Percentiles rank a stretch among this genome's conserved stretches.
These are phyloP conservation scores for Ctenopoma kingsleyae DNA, from an alignment of 2,797 vertebrate genomes.

Conservation along the genomic window DNA sequence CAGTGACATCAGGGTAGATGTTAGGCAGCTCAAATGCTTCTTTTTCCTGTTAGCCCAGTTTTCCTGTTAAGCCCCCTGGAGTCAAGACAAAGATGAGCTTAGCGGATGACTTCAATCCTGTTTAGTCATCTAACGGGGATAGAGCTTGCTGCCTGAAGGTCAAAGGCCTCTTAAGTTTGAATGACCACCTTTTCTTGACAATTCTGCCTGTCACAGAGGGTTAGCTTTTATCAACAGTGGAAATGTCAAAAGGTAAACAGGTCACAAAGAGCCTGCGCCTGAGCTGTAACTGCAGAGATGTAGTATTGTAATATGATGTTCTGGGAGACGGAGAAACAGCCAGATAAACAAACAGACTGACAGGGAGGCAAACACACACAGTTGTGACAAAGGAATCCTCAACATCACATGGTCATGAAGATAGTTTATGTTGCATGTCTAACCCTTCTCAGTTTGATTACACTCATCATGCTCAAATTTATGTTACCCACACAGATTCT, in stretches of 20 bases:
- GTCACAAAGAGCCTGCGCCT: slow-evolving; percentile 42
- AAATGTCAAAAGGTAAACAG: slow-evolving; percentile 74
- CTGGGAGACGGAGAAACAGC: slow-evolving; percentile 30
- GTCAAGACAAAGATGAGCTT: slow-evolving; percentile 60
- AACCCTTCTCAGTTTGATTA: slow-evolving; percentile 74
- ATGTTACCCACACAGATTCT: slow-evolving; percentile 76
- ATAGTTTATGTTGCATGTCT: slow-evolving; percentile 70
- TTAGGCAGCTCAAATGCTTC: slow-evolving; percentile 8
- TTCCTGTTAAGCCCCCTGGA: slow-evolving; percentile 35
- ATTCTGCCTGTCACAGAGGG: slow-evolving; percentile 52
- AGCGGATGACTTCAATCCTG: slow-evolving; percentile 56
- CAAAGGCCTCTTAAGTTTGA: slow-evolving; percentile 62
- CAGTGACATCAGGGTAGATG: slow-evolving; percentile 22
- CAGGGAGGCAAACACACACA: slow-evolving; percentile 38
- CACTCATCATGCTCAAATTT: slow-evolving; percentile 77
- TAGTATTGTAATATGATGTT: slow-evolving; percentile 55
- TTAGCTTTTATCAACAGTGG: slow-evolving; percentile 54
- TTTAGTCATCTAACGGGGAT: slow-evolving; percentile 64
- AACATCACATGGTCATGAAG: slow-evolving; percentile 55
- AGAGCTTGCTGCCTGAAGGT: slow-evolving; percentile 50
- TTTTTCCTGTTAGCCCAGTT: slow-evolving; percentile 18
- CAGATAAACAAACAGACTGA: slow-evolving; percentile 51
- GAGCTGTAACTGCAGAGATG: slow-evolving; percentile 37
- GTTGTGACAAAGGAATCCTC: slow-evolving; percentile 72
- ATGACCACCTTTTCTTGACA: slow-evolving; percentile 63